Base-by-base conservation (phyloP, 2,888 invertebrate species). In the Heterodera filipjevi region DNA sequence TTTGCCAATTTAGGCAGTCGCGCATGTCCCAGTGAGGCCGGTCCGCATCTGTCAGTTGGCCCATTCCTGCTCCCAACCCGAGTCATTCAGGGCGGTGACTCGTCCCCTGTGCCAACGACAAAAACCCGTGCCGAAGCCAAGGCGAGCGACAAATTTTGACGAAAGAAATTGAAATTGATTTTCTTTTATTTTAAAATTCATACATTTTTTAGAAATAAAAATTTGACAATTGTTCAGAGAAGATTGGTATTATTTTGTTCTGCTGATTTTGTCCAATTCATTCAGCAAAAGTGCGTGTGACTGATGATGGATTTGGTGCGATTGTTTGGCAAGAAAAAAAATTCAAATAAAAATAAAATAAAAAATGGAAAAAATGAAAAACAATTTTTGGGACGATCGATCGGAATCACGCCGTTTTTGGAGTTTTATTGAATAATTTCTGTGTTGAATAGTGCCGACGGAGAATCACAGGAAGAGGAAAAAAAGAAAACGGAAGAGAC, bases 21-120 rank as follows among this genome's bases (percentile, higher is more conserved):
- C 59, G 8, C 19, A 19, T 5, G 12, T 59, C n/a, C 59, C 59
- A 3, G 59, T 59, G 59, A n/a, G 59, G n/a, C 59, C 59, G 22
- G 27, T 59, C 27, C 59, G 8, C 8, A n/a, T 59, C 27, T 59
- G 59, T 59, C 68, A 68, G 16, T 27, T 68, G 68, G 68, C 68
- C 68, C 68, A 68, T 35, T 68, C 68, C 19, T 19, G 22, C 68
- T 68, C 68, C 19, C 68, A 68, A 16, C 68, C 68, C 32, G 68
- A 68, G 33, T 68, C 68, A 6, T 35, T 68, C 68, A 5, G 68
- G 27, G 33, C 59, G n/a, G 59, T 59, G 27, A 59, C 59, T 2
- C 59, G 59, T 22, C 68, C 68, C 33, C 16, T 35, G 8, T 32
- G 68, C 14, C 33, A 33, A 12, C 33, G 22, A 30, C 27, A n/a